These are phyloP conservation scores for Fistularia commersonii DNA, from an alignment of 2,797 vertebrate species.

Conservation along the genomic window DNA sequence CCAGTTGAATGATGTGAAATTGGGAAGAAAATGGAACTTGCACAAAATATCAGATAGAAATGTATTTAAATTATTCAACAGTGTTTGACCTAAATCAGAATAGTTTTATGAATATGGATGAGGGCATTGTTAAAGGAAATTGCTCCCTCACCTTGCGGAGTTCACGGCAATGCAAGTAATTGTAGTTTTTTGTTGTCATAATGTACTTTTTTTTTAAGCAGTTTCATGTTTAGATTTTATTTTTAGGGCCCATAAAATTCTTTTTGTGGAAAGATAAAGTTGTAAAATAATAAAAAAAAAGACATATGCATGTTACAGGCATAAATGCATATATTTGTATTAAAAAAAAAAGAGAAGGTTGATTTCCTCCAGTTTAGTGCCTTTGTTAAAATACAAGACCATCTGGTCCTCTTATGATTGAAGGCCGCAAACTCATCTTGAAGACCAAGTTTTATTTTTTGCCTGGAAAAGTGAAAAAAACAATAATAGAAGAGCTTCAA, in stretches of 20 bases:
- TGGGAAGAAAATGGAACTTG: neutral
- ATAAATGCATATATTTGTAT: constrained; percentile 25
- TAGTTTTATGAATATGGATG: neutral
- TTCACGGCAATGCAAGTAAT: no score
- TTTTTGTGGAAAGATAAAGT: neutral
- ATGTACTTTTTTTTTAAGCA: constrained; percentile 9
- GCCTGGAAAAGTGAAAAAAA: constrained; percentile 4
- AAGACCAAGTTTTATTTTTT: constrained; percentile 13
- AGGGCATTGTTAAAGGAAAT: neutral
- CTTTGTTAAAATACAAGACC: constrained; percentile 32
- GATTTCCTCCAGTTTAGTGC: constrained; percentile 48
- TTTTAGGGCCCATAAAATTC: neutral
- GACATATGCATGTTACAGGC: constrained; percentile 22
- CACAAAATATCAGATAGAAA: neutral
- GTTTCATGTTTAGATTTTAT: constrained; percentile 21
- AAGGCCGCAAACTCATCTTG: neutral
- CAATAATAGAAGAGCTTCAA: constrained; percentile 2
- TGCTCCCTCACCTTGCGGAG: no score
- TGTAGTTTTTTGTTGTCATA: no score
- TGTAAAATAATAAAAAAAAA: neutral
- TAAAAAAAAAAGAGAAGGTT: constrained; percentile 19
- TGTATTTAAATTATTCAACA: neutral
- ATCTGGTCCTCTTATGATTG: neutral
- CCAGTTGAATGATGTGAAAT: neutral
- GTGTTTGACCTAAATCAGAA: neutral